phyloP scores from a whole-genome alignment of 1,140 invertebrate genomes.

The Arctopsyche grandis region DNA sequence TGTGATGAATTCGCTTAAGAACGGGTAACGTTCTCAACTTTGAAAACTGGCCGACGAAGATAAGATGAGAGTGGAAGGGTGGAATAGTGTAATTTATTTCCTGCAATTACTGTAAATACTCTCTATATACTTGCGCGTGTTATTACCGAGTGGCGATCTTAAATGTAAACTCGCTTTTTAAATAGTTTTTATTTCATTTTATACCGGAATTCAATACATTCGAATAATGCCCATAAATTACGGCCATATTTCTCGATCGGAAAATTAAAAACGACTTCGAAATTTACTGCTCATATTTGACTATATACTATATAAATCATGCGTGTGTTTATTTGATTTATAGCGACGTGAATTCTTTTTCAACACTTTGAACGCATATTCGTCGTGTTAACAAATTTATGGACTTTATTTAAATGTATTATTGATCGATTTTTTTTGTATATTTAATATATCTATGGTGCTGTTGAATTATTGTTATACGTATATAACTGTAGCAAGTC shows the following conservation, averaged over 20 bases:
- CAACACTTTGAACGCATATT: neutral
- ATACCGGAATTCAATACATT: too few relatives aligned
- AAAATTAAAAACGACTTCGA: neutral
- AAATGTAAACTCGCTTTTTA: too few relatives aligned
- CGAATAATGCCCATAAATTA: neutral
- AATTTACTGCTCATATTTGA: neutral
- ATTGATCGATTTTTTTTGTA: too few relatives aligned
- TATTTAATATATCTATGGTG: too few relatives aligned
- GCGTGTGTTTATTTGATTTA: neutral
- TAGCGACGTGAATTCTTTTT: slow-evolving; percentile 1
- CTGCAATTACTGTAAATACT: neutral
- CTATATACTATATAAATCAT: neutral
- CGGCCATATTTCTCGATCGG: neutral
- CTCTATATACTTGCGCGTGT: too few relatives aligned
- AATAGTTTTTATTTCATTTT: too few relatives aligned
- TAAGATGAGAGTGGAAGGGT: too few relatives aligned
- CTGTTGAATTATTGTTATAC: too few relatives aligned
- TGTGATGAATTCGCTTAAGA: neutral
- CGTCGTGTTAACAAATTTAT: slow-evolving; percentile 1
- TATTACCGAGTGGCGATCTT: too few relatives aligned
- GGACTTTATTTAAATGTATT: neutral
- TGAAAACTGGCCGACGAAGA: too few relatives aligned
- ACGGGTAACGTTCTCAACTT: neutral
- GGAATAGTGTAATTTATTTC: neutral
- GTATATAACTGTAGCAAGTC: too few relatives aligned